Evolutionary conservation across 2,888 invertebrate species (phyloP), one percentile per base, ranked within the genome.

Genomic region (Bruchidius siliquastri): DNA sequence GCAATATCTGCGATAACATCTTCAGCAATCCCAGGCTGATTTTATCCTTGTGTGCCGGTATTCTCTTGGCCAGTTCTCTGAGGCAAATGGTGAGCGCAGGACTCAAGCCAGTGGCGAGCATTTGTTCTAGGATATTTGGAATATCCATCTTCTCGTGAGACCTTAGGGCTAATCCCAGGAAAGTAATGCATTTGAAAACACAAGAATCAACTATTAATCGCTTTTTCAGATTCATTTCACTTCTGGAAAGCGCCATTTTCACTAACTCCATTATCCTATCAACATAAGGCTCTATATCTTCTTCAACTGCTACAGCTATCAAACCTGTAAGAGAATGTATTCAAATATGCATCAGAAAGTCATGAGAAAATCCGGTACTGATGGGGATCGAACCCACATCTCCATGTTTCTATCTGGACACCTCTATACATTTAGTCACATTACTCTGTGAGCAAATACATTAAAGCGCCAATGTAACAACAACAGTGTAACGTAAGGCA

Each of bases 11-110:
- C 0, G 96, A 97, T 4, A 99, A 88, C 91, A 98, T 96, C 82
- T 95, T 93, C 73, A 98, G 88, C 22, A 99, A 88, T 0, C 98
- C 97, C 83, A 97, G 95, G 71, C 97, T 97, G 82, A 99, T 97
- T 84, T 96, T 94, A 72, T 91, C 90, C 86, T 95, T 96, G 20
- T 99, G 88, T 71, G 92, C 89, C 0, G 98, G 97, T 70, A 99
- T 79, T 73, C 94, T 93, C 77, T 92, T 91, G 22, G 97, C 96
- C 69, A 99, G 88, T 86, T 98, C 98, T 76, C 96, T 91, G 30
- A 99, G 87, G 73, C 97, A 96, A 67, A 96, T 94, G 0, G 98
- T 98, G 74, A 99, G 88, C 0, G 97, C 94, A 13, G 95, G 93
- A 80, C 96, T 96, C 0, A 99, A 88, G 0, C 98, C 97, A 6